Conservation (phyloP, 2,797 vertebrate genomes). For the Anolis apletophallus region DNA sequence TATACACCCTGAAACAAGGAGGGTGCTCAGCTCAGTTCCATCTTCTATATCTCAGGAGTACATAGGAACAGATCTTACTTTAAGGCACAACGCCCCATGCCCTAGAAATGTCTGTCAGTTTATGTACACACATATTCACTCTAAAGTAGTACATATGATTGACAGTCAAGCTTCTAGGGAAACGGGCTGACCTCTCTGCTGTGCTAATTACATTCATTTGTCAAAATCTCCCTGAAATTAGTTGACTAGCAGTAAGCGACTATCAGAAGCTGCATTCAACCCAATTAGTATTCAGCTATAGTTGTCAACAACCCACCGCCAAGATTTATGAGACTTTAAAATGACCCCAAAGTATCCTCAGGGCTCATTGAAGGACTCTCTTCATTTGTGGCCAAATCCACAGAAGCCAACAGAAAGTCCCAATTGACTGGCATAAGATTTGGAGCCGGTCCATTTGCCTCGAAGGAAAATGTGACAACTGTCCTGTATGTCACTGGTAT, state of each 20-base stretch:
- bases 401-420: neutral
- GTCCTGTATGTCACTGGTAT: neutral
- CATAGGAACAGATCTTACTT: neutral
- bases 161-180: neutral
- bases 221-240: constrained; percentile 15
- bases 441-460: constrained; percentile 2
- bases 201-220: neutral
- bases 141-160: neutral
- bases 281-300: neutral
- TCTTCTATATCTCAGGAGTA: neutral
- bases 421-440: neutral
- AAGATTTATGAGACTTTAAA: constrained; percentile 6
- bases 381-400: neutral
- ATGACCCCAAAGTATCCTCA: neutral
- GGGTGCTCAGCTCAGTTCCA: too few species aligned
- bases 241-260: neutral
- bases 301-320: neutral
- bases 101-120: neutral
- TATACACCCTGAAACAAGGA: too few species aligned
- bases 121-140: neutral
- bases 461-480: neutral
- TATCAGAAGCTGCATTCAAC: neutral
- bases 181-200: neutral
- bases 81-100: neutral
- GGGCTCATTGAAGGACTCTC: neutral